Conservation (phyloP, 1,140 invertebrate species). For the Drosophila takahashii region DNA sequence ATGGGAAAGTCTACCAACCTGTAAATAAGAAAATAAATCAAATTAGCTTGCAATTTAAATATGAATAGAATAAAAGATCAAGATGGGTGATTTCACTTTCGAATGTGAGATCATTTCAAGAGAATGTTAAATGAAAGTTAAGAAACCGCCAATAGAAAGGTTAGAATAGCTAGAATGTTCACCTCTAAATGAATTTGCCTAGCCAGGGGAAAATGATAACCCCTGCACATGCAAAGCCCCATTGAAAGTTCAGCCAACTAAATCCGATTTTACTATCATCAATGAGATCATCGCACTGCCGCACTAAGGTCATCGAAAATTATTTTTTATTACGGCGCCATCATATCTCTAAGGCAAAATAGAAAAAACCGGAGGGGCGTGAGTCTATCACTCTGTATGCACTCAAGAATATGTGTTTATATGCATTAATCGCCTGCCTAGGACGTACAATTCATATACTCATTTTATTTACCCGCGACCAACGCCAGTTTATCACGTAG, state of each 20-base stretch:
- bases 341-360: conserved; percentile 1
- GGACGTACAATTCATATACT: conserved; percentile 15
- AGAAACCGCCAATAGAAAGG: not conserved
- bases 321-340: conserved; percentile 64
- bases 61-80: conserved; percentile 4
- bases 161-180: not conserved
- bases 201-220: conserved; percentile 5
- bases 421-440: conserved; percentile 1
- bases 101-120: conserved; percentile 13
- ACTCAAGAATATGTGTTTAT: conserved; percentile 4
- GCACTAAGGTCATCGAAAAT: conserved; percentile 39
- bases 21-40: conserved; percentile 17
- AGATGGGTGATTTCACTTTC: conserved; percentile 21
- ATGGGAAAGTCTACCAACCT: conserved; percentile 36
- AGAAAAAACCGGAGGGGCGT: not conserved
- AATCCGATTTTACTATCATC: conserved; percentile 16
- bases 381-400: conserved; percentile 31
- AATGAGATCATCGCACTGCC: conserved; percentile 49
- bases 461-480: conserved; percentile 16
- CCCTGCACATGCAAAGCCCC: conserved; percentile 16
- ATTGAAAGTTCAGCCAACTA: conserved; percentile 8
- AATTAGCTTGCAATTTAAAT: conserved; percentile 20
- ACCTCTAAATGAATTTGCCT: conserved; percentile 6
- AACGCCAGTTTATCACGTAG: conserved; percentile 46
- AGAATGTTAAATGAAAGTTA: conserved; percentile 12